phyloP scores from a whole-genome alignment of 2,888 invertebrate species.

The Teleogryllus oceanicus region DNA sequence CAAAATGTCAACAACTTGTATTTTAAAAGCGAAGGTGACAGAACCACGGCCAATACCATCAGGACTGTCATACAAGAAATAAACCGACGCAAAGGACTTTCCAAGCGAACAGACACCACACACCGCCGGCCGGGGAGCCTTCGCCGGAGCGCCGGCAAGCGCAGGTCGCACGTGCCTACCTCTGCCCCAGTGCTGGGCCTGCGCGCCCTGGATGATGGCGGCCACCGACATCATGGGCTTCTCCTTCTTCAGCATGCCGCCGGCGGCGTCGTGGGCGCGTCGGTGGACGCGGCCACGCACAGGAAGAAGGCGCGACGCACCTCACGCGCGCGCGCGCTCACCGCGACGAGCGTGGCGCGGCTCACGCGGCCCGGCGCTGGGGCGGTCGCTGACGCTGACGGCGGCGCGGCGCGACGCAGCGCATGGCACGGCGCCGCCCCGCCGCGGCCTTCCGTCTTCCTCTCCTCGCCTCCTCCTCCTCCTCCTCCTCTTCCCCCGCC shows the following conservation, averaged over 20 bases:
- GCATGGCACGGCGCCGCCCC: not conserved
- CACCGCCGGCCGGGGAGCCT: not conserved
- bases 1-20: no score
- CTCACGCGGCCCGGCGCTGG: no score
- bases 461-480: no score
- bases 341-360: not conserved
- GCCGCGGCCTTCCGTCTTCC: slow-evolving; percentile 25
- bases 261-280: not conserved
- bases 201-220: slow-evolving; percentile 69
- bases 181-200: slow-evolving; percentile 62
- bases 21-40: no score
- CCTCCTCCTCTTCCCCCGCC: not conserved
- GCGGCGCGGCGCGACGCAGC: not conserved
- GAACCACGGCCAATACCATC: no score
- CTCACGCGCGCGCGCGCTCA: slow-evolving; percentile 24
- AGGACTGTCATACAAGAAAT: no score
- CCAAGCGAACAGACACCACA: no score
- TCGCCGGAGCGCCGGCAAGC: not conserved
- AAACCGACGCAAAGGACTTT: no score
- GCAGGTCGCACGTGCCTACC: slow-evolving; percentile 37
- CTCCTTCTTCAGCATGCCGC: slow-evolving; percentile 74
- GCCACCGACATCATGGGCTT: slow-evolving; percentile 84
- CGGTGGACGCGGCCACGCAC: slow-evolving; percentile 29
- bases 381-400: not conserved
- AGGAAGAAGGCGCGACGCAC: slow-evolving; percentile 28